phyloP scores from a whole-genome alignment of 2,888 invertebrate genomes.

The Hirudinaria manillensis region DNA sequence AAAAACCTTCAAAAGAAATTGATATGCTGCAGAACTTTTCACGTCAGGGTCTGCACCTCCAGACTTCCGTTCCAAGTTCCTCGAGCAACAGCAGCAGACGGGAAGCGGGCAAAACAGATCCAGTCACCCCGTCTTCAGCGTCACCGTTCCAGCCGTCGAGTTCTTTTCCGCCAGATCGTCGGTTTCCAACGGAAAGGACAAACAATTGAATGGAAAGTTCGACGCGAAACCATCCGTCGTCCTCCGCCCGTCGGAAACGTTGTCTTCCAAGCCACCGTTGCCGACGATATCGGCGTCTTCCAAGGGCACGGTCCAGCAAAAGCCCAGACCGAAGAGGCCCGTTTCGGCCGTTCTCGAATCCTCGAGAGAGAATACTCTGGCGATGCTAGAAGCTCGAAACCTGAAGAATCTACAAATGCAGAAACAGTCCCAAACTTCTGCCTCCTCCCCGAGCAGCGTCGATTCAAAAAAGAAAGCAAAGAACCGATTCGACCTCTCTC shows the following conservation, averaged over 20 bases:
- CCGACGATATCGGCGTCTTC: neutral
- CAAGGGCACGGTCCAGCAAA: neutral
- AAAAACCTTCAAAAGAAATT: neutral
- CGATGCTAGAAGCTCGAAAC: conserved; percentile 9
- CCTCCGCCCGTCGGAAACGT: conserved; percentile 9
- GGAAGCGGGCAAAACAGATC: neutral
- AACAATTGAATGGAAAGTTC: conserved; percentile 13
- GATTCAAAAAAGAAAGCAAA: conserved; percentile 6
- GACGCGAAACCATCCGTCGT: neutral
- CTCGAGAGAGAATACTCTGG: neutral
- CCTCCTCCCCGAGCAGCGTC: neutral
- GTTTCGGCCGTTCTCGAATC: conserved; percentile 12
- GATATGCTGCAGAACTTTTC: conserved; percentile 22
- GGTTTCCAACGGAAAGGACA: neutral
- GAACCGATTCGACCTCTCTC: neutral
- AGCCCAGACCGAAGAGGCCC: conserved; percentile 1
- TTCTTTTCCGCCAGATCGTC: neutral
- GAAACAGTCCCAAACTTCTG: neutral
- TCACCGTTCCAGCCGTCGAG: neutral
- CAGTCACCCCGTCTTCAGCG: conserved; percentile 2
- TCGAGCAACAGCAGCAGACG: conserved; percentile 20
- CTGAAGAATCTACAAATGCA: conserved; percentile 13
- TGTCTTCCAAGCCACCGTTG: neutral
- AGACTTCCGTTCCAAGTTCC: conserved; percentile 24
- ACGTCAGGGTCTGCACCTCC: conserved; percentile 27